A percentile compares a stretch with the other conserved stretches of the same genome.
These are phyloP conservation scores for Pelvicachromis taeniatus DNA, from an alignment of 2,113 vertebrate genomes.

Conservation along the genomic window DNA sequence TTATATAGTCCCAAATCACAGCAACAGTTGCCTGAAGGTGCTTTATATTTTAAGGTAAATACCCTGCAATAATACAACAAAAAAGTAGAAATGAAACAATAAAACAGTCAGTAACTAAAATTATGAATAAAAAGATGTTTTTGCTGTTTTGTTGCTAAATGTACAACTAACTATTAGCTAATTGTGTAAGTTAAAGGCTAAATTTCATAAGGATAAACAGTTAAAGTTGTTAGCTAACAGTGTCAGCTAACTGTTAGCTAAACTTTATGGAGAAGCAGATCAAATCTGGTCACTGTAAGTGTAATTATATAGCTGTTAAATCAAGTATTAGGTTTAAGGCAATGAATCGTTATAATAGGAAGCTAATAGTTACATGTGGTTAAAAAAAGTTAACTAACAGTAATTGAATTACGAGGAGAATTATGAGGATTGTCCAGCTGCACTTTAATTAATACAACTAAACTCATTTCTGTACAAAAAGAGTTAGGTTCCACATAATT, in stretches of 20 bases:
- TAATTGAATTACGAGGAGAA: fast-evolving
- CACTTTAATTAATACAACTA: neutral
- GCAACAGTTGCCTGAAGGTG: neutral
- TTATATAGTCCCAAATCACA: neutral
- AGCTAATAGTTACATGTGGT: neutral
- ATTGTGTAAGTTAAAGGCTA: neutral
- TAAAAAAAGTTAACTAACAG: neutral
- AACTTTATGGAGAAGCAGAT: neutral
- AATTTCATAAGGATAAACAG: neutral
- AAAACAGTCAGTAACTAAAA: neutral
- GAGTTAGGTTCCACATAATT: neutral
- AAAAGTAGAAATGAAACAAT: neutral
- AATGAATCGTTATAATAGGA: neutral
- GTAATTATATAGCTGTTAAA: neutral
- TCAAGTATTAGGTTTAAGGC: neutral
- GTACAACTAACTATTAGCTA: neutral
- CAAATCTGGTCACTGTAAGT: neutral
- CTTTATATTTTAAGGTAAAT: neutral
- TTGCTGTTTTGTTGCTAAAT: fast-evolving
- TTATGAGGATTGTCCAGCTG: neutral
- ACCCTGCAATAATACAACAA: neutral
- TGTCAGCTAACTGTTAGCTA: neutral
- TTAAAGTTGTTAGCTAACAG: neutral
- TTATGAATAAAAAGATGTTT: neutral
- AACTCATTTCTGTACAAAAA: neutral